Conservation (phyloP, 2,888 invertebrate genomes). For the Eubasilissa splendida region DNA sequence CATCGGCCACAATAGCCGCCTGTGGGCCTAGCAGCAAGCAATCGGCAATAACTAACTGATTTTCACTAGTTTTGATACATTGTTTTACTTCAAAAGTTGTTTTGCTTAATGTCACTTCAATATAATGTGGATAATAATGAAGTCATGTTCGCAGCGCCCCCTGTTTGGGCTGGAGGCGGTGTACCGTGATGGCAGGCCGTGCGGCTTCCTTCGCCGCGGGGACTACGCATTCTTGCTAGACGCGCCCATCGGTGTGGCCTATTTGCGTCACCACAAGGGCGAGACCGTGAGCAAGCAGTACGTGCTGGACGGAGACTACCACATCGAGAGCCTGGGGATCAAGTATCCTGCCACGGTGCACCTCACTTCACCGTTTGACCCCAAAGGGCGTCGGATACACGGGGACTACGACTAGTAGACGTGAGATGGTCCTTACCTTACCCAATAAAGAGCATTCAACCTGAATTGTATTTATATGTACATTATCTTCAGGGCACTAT, state of each 20-base stretch:
- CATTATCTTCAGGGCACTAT: too few relatives aligned
- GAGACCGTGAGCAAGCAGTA: constrained; percentile 79
- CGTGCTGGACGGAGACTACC: constrained; percentile 80
- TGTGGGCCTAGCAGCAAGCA: too few relatives aligned
- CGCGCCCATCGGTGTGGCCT: constrained; percentile 75
- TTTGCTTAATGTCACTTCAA: too few relatives aligned
- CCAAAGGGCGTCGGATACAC: constrained; percentile 80
- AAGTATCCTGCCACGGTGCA: constrained; percentile 80
- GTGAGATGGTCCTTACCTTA: too few relatives aligned
- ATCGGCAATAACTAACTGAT: too few relatives aligned
- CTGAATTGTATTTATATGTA: too few relatives aligned
- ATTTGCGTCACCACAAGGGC: constrained; percentile 70
- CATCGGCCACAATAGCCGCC: too few relatives aligned
- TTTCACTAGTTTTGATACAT: too few relatives aligned
- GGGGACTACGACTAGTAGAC: constrained; percentile 75
- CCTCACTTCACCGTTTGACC: constrained; percentile 87
- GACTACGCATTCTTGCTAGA: constrained; percentile 79
- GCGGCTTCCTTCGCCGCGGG: constrained; percentile 86
- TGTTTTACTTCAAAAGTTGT: too few relatives aligned
- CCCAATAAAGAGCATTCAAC: too few relatives aligned
- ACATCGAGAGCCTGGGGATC: constrained; percentile 86
- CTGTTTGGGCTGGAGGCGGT: constrained; percentile 90
- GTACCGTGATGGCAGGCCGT: constrained; percentile 82
- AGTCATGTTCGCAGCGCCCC: constrained; percentile 71
- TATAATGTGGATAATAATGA: background rate